Percentiles rank a stretch among this genome's conserved stretches.
These are phyloP conservation scores for Diadophis punctatus DNA, from an alignment of 2,113 vertebrate genomes.

Conservation along the genomic window DNA sequence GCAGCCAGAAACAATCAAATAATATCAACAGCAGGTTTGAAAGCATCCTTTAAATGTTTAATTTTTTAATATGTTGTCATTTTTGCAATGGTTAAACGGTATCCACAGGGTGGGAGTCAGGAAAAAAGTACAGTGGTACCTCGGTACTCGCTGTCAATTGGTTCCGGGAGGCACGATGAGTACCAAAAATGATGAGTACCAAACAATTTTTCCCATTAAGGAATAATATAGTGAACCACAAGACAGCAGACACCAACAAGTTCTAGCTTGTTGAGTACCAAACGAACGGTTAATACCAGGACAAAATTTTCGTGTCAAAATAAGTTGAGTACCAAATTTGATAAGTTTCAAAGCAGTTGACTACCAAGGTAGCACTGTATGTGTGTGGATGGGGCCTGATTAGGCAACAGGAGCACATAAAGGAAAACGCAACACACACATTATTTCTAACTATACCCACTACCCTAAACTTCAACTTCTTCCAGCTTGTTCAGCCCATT, in stretches of 20 bases:
- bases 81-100: neutral
- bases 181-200: neutral
- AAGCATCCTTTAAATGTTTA: neutral
- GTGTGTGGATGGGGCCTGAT: neutral
- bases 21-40: neutral
- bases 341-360: neutral
- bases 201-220: neutral
- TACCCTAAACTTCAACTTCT: neutral
- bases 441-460: neutral
- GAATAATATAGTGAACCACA: neutral
- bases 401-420: neutral
- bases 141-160: neutral
- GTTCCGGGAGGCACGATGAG: neutral
- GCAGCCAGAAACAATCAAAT: neutral
- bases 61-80: neutral
- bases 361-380: neutral
- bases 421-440: neutral
- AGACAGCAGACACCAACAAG: neutral
- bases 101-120: neutral
- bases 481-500: neutral
- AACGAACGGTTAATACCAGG: neutral
- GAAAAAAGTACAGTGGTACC: neutral
- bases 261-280: neutral
- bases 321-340: neutral
- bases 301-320: neutral